Evolutionary conservation across 2,888 invertebrate genomes (phyloP).

Genomic region (Xestia xanthographa): DNA sequence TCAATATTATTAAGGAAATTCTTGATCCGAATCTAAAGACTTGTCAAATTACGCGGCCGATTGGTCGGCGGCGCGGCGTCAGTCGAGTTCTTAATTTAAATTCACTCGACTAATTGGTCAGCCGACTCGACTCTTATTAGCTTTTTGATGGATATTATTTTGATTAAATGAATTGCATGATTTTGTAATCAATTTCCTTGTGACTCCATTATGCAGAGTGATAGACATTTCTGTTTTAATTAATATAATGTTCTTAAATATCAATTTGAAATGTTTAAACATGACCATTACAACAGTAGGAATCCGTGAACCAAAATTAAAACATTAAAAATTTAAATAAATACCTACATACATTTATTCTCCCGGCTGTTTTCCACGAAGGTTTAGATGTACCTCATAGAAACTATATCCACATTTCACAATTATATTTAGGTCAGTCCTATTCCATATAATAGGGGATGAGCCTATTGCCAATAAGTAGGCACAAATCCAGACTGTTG

Average conservation of each 20-base stretch:
- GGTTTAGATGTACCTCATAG: neutral
- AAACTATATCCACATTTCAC: neutral
- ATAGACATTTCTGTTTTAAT: conserved; percentile 1
- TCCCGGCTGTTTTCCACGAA: too few relatives aligned
- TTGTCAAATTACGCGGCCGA: conserved; percentile 74
- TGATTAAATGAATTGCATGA: conserved; percentile 63
- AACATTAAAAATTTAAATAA: neutral
- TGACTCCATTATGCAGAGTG: conserved; percentile 12
- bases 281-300: neutral
- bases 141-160: conserved; percentile 74
- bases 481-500: neutral
- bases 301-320: neutral
- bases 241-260: neutral
- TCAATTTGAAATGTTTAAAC: conserved; percentile 6
- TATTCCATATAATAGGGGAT: neutral
- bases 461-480: neutral
- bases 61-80: conserved; percentile 66
- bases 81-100: conserved; percentile 74
- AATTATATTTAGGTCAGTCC: neutral
- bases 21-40: conserved; percentile 69
- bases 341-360: neutral
- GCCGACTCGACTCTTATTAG: conserved; percentile 70
- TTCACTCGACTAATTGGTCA: conserved; percentile 74
- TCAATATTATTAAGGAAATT: conserved; percentile 58
- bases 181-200: conserved; percentile 57